phyloP scores from a whole-genome alignment of 2,888 invertebrate genomes.

The Chamaedrilus cognettii region DNA sequence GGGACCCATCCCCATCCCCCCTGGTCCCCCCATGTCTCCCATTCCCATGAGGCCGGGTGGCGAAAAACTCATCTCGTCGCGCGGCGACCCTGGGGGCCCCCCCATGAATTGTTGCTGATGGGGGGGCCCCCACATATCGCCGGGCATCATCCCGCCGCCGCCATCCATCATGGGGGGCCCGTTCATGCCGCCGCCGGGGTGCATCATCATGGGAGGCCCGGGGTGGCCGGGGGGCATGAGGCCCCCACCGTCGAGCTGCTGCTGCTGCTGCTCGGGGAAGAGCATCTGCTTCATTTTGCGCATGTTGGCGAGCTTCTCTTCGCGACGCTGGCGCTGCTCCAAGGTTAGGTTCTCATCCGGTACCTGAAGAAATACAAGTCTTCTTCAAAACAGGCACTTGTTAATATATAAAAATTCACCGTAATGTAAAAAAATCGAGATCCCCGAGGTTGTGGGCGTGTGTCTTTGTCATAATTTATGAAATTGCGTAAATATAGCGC shows the following conservation, averaged over 20 bases:
- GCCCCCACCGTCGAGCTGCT: constrained; percentile 1
- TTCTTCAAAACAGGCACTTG: too few species aligned
- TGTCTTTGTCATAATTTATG: too few species aligned
- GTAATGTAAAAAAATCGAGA: too few species aligned
- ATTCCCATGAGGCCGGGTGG: constrained; percentile 51
- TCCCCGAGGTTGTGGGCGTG: too few species aligned
- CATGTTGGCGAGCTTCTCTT: constrained; percentile 88
- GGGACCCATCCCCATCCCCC: constrained; percentile 2
- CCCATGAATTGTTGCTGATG: constrained; percentile 38
- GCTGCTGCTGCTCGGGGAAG: constrained; percentile 74
- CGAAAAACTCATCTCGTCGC: constrained; percentile 57
- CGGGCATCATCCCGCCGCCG: constrained; percentile 18
- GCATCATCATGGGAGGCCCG: too few species aligned
- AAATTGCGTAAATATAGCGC: too few species aligned
- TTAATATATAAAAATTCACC: too few species aligned
- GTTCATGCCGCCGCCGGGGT: too few species aligned
- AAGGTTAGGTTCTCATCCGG: constrained; percentile 86
- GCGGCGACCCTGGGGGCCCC: constrained; percentile 33
- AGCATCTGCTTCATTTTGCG: constrained; percentile 90
- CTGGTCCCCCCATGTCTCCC: constrained; percentile 40
- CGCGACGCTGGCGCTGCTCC: constrained; percentile 90
- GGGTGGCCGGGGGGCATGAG: not conserved
- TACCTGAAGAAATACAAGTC: constrained; percentile 1
- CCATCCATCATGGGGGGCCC: constrained; percentile 8
- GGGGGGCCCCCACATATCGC: not conserved